phyloP scores from a whole-genome alignment of 2,113 vertebrate species.

The Progne subis region DNA sequence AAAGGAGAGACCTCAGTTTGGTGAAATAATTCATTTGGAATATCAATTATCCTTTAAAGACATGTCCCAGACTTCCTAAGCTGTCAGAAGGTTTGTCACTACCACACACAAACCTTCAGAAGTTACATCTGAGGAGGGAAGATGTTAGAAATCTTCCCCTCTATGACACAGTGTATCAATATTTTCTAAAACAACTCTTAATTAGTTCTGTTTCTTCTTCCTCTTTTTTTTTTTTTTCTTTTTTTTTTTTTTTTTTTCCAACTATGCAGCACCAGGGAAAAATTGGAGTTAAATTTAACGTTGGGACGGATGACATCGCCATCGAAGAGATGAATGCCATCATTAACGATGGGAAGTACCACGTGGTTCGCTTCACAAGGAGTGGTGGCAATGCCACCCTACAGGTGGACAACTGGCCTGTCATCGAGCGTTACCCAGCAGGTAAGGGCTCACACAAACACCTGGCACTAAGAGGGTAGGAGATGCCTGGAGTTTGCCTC shows the following conservation, averaged over 20 bases:
- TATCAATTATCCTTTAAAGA: slow-evolving; percentile 57
- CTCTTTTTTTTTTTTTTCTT: neutral
- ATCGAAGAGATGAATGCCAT: slow-evolving; percentile 96
- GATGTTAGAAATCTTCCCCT: neutral
- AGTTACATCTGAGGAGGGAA: slow-evolving; percentile 14
- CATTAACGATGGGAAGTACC: slow-evolving; percentile 99
- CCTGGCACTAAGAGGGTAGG: neutral
- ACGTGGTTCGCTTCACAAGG: slow-evolving; percentile 97
- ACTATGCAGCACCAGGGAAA: slow-evolving; percentile 90
- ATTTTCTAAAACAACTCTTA: slow-evolving; percentile 23
- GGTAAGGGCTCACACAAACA: slow-evolving; percentile 80
- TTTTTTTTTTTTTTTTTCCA: neutral
- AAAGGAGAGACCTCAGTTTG: neutral
- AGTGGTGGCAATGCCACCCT: slow-evolving; percentile 98
- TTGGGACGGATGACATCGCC: slow-evolving; percentile 98
- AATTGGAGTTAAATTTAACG: slow-evolving; percentile 97
- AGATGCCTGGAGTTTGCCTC: neutral
- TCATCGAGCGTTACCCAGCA: slow-evolving; percentile 98
- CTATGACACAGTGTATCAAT: neutral
- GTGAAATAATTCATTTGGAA: slow-evolving; percentile 30
- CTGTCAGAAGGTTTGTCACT: slow-evolving; percentile 40
- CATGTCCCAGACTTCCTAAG: neutral
- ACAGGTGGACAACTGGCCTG: slow-evolving; percentile 98
- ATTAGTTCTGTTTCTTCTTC: slow-evolving; percentile 6
- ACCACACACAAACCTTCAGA: neutral